phyloP scores from a whole-genome alignment of 2,113 vertebrate genomes.

The Sebastes fasciatus region DNA sequence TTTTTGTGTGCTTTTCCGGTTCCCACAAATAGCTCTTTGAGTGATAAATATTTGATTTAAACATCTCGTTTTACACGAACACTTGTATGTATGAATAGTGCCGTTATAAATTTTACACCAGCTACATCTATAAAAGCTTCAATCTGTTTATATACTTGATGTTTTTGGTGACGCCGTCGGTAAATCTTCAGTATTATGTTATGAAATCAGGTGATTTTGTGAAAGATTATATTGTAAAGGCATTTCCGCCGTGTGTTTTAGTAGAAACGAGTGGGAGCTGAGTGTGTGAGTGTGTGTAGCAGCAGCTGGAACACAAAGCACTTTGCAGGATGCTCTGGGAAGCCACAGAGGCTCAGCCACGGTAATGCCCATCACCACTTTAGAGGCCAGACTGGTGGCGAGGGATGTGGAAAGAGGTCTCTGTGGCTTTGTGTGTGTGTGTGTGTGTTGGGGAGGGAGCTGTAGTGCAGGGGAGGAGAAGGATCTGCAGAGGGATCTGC shows the following conservation, averaged over 20 bases:
- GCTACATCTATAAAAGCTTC: not conserved
- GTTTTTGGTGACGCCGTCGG: constrained; percentile 13
- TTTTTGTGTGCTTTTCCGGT: constrained; percentile 4
- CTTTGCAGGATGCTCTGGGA: constrained; percentile 70
- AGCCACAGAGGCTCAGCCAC: constrained; percentile 74
- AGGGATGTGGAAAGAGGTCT: constrained; percentile 74
- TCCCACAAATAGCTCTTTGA: constrained; percentile 29
- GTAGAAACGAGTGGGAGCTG: constrained; percentile 24
- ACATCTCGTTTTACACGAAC: constrained; percentile 19
- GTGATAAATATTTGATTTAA: constrained; percentile 59
- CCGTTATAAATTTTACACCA: constrained; percentile 24
- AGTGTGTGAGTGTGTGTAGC: constrained; percentile 30
- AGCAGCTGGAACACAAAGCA: constrained; percentile 65
- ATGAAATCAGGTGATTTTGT: constrained; percentile 50
- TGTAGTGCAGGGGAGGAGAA: constrained; percentile 68
- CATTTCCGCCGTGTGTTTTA: constrained; percentile 40
- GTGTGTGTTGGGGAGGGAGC: constrained; percentile 38
- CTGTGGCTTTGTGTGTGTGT: constrained; percentile 66
- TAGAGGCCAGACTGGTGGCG: constrained; percentile 75
- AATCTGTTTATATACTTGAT: not conserved
- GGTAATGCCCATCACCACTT: constrained; percentile 77
- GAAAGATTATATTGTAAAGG: constrained; percentile 28
- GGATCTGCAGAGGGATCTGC: constrained; percentile 76
- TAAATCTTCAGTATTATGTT: constrained; percentile 28
- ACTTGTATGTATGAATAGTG: constrained; percentile 12